A percentile compares a stretch with the other conserved stretches of the same genome.
Conservation (phyloP, 1,140 invertebrate species). For the Leptestheria dahalacensis region DNA sequence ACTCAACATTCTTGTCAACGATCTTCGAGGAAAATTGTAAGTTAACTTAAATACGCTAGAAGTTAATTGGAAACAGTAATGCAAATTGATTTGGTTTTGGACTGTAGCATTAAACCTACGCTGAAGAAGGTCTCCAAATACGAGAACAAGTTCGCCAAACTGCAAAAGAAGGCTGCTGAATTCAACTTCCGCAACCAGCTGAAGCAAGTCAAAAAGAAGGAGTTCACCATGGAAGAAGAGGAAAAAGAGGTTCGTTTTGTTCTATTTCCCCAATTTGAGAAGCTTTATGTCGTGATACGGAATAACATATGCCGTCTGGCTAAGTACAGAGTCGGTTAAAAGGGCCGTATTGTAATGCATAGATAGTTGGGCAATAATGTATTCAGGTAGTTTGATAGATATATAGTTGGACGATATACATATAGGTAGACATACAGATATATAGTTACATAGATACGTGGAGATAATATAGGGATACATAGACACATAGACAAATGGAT, state of each 20-base stretch:
- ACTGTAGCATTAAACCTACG: conserved; percentile 73
- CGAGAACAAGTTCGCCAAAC: conserved; percentile 96
- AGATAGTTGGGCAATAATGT: too few species aligned
- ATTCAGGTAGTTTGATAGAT: too few species aligned
- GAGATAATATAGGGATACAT: too few species aligned
- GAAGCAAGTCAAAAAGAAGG: conserved; percentile 97
- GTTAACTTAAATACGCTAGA: conserved; percentile 30
- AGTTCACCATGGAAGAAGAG: conserved; percentile 96
- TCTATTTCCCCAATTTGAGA: too few species aligned
- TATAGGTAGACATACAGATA: too few species aligned
- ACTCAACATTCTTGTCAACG: conserved; percentile 98
- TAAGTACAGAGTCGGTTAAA: too few species aligned
- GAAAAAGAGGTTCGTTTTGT: conserved; percentile 65
- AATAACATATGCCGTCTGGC: too few species aligned
- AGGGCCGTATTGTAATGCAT: too few species aligned
- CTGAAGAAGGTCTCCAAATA: conserved; percentile 99
- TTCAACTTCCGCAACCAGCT: conserved; percentile 98
- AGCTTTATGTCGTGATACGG: too few species aligned
- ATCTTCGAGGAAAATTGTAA: conserved; percentile 99
- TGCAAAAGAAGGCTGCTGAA: conserved; percentile 92
- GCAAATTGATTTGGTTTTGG: neutral
- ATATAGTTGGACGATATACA: too few species aligned
- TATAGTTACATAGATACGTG: too few species aligned
- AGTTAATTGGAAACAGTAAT: neutral
- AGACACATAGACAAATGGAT: too few species aligned